These are phyloP conservation scores for Anguilla marmorata DNA, from an alignment of 2,797 vertebrate species.

Conservation along the genomic window DNA sequence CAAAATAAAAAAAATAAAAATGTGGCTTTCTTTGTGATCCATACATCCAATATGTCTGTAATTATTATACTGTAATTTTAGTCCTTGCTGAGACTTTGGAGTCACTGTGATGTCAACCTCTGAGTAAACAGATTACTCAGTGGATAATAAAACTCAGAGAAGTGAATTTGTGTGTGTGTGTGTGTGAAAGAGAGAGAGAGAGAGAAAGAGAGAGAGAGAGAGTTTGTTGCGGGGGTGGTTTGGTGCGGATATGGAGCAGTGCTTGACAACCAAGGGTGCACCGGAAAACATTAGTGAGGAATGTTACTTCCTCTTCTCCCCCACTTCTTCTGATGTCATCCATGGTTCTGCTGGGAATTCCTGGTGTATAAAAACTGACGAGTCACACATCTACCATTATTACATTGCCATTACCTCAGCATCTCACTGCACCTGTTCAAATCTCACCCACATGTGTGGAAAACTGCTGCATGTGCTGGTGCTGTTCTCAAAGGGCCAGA, in stretches of 20 bases:
- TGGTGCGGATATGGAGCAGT: conserved; percentile 28
- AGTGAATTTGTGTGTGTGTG: conserved; percentile 10
- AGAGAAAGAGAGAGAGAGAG: background rate
- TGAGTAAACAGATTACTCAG: background rate
- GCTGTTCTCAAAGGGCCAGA: background rate
- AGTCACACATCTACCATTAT: background rate
- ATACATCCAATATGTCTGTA: background rate
- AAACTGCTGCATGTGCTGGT: background rate
- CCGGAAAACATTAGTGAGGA: conserved; percentile 36
- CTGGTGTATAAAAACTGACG: background rate
- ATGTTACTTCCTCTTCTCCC: conserved; percentile 33
- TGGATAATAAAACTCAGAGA: background rate
- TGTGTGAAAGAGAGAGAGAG: too few species aligned
- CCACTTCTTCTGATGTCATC: conserved; percentile 37
- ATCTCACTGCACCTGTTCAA: background rate
- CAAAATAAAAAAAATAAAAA: background rate
- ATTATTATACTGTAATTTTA: background rate
- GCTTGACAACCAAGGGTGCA: background rate
- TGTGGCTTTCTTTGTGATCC: background rate
- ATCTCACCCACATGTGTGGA: background rate
- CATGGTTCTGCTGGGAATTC: conserved; percentile 21
- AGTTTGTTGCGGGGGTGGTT: background rate
- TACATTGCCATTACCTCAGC: background rate
- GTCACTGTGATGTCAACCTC: background rate
- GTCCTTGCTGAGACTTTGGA: background rate